A percentile compares a stretch with the other conserved stretches of the same genome.
phyloP scores from a whole-genome alignment of 2,888 invertebrate genomes.

The Isoperla grammatica region DNA sequence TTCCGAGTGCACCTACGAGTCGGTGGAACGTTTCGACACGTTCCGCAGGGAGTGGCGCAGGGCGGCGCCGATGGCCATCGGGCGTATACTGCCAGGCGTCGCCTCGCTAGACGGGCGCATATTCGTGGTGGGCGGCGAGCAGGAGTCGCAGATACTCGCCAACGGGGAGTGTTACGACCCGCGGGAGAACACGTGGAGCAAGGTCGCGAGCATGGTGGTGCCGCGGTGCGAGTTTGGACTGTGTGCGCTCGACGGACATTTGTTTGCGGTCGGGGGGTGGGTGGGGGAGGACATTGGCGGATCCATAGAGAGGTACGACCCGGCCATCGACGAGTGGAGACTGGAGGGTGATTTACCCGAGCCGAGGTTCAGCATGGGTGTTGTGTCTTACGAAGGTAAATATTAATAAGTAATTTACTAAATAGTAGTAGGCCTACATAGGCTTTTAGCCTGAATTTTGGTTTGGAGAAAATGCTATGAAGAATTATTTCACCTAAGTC shows the following conservation, averaged over 20 bases:
- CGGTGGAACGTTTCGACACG: conserved; percentile 78
- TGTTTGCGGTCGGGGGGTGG: conserved; percentile 92
- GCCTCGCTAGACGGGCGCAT: conserved; percentile 78
- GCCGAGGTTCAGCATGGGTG: conserved; percentile 87
- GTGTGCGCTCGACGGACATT: conserved; percentile 71
- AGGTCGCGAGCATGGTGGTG: conserved; percentile 63
- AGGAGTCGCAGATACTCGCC: conserved; percentile 81
- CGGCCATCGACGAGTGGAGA: conserved; percentile 70
- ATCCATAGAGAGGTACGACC: conserved; percentile 82
- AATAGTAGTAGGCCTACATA: no score
- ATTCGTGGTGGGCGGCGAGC: conserved; percentile 88
- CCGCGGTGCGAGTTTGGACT: conserved; percentile 87
- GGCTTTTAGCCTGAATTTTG: no score
- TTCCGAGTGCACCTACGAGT: conserved; percentile 75
- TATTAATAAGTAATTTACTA: no score
- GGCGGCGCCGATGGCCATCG: conserved; percentile 73
- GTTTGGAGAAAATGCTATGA: not conserved
- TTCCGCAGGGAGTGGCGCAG: conserved; percentile 73
- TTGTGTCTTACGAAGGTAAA: conserved; percentile 72
- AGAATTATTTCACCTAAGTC: not conserved
- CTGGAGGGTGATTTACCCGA: conserved; percentile 73
- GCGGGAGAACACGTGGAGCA: conserved; percentile 52
- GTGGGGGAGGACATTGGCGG: conserved; percentile 87
- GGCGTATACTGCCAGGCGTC: conserved; percentile 82
- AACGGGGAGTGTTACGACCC: conserved; percentile 83